phyloP scores from a whole-genome alignment of 2,797 vertebrate genomes.

The Luscinia luscinia region DNA sequence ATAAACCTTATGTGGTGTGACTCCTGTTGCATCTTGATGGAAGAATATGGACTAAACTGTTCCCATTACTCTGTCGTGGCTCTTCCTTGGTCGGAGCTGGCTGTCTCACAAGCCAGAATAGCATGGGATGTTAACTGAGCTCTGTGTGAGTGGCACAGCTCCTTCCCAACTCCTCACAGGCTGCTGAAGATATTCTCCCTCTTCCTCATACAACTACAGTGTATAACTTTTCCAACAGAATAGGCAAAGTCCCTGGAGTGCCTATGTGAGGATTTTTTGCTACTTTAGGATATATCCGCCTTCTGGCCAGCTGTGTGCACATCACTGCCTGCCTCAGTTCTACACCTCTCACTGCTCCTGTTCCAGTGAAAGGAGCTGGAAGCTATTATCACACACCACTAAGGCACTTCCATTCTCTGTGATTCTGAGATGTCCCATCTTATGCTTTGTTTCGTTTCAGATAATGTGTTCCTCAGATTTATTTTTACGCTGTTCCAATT shows the following conservation, averaged over 20 bases:
- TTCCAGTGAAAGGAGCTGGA: neutral
- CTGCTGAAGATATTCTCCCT: neutral
- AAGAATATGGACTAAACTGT: neutral
- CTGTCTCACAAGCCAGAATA: neutral
- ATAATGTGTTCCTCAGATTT: neutral
- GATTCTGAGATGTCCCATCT: neutral
- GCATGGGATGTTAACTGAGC: neutral
- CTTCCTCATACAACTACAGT: neutral
- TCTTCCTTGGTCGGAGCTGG: neutral
- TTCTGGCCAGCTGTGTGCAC: neutral
- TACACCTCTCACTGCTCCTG: neutral
- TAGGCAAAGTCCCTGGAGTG: neutral
- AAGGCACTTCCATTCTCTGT: neutral
- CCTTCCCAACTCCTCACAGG: neutral
- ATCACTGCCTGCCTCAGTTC: neutral
- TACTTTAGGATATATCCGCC: neutral
- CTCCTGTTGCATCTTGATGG: neutral
- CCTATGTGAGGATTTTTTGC: accelerated
- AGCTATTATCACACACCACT: neutral
- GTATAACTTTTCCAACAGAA: neutral
- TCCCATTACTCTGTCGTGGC: neutral
- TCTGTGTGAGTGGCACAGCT: neutral
- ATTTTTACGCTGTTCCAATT: neutral
- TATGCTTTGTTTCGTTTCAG: neutral
- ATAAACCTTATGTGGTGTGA: neutral